These are phyloP conservation scores for Cryptomyrus ogoouensis DNA, from an alignment of 2,113 vertebrate species.

Conservation along the genomic window DNA sequence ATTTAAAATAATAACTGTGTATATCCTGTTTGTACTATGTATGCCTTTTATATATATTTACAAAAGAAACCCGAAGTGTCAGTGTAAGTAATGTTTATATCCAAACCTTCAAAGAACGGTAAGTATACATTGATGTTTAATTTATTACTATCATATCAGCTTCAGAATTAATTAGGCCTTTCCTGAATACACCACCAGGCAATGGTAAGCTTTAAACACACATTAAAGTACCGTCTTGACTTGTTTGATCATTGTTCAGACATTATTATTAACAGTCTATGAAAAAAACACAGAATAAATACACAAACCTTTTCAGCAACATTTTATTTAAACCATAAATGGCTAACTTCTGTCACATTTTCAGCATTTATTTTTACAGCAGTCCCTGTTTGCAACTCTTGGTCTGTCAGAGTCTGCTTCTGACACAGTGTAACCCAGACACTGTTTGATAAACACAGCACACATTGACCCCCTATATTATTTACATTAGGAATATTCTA, in stretches of 20 bases:
- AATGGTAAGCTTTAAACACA: conserved; percentile 48
- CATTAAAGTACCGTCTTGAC: conserved; percentile 17
- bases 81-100: conserved; percentile 28
- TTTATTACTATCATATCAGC: conserved; percentile 56
- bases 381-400: not conserved
- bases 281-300: conserved; percentile 43
- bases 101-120: conserved; percentile 47
- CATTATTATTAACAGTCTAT: conserved; percentile 51
- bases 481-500: not conserved
- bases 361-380: not conserved
- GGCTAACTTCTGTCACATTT: not conserved
- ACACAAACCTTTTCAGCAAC: conserved; percentile 52
- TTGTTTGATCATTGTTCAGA: conserved; percentile 44
- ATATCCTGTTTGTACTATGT: not conserved
- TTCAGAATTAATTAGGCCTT: conserved; percentile 58
- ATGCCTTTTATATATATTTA: not conserved
- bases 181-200: conserved; percentile 38
- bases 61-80: not conserved
- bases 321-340: conserved; percentile 2
- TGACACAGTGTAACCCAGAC: not conserved
- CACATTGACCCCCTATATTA: not conserved
- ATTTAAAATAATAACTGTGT: not conserved
- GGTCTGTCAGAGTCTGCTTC: not conserved
- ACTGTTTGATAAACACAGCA: not conserved
- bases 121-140: conserved; percentile 59